Evolutionary conservation across 2,113 vertebrate genomes (phyloP), one percentile per base, ranked within the genome.

Genomic region (Numida meleagris): DNA sequence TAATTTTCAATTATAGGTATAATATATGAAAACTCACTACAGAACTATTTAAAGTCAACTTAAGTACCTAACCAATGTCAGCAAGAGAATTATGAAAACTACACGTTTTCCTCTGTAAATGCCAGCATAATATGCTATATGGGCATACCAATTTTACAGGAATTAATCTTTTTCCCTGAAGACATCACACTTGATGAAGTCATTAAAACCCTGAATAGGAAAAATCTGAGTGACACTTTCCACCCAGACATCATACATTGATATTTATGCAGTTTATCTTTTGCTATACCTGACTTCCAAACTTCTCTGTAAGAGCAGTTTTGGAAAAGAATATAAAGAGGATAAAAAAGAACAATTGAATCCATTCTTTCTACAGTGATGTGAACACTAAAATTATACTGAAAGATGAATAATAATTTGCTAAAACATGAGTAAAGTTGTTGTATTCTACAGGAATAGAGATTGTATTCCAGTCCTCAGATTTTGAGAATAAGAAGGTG

Each of bases 101-200:
- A 59, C 29, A 50, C 29, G 12, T 73, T 83, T 88, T 92, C 51
- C 57, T 90, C 51, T 63, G 90, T 46, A 88, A 96, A 86, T 51
- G 31, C 20, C 74, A 93, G 67, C 55, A 70, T 33, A 82, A 87
- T 36, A 57, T 45, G 57, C 53, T 76, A 89, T 85, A 62, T 34
- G 65, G 59, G 7, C 53, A 77, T 27, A 61, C 3, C 19, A 76
- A 33, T 79, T 89, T 94, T 45, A 82, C 36, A 55, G 15, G 34
- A 77, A 74, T 66, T 67, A 12, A 14, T 57, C 34, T 82, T 86
- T 82, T 67, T 34, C 10, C 25, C 58, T 18, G 38, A 74, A 90
- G 94, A 68, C 16, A 83, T 34, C 72, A 63, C 15, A 62, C 5
- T 77, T 1, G 0, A 66, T 48, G 50, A 65, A 91, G 17, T 36